These are phyloP conservation scores for Amyelois transitella DNA, from an alignment of 1,140 invertebrate genomes.

Conservation along the genomic window DNA sequence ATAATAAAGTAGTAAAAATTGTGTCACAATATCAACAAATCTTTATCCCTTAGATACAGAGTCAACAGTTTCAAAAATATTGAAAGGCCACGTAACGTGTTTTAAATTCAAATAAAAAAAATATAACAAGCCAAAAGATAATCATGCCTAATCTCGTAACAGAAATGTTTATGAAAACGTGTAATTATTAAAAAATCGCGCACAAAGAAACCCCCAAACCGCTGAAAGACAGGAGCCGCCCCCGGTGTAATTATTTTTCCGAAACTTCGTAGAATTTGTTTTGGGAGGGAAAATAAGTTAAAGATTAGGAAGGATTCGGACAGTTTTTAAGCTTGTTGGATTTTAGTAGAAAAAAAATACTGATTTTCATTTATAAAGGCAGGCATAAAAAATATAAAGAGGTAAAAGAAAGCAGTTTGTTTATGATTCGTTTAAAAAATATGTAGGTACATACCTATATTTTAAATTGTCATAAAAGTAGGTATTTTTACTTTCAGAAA, in stretches of 20 bases:
- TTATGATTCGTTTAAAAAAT: too few relatives aligned
- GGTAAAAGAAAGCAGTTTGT: too few relatives aligned
- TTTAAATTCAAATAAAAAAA: slow-evolving; percentile 14
- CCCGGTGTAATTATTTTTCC: slow-evolving; percentile 59
- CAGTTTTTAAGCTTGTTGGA: neutral
- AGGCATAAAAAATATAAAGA: too few relatives aligned
- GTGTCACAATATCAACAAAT: neutral
- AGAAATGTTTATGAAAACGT: slow-evolving; percentile 43
- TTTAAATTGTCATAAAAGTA: too few relatives aligned
- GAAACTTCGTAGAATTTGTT: slow-evolving; percentile 48
- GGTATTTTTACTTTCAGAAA: too few relatives aligned
- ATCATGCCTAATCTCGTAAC: slow-evolving; percentile 49
- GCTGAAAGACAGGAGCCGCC: slow-evolving; percentile 20
- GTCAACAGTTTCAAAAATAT: too few relatives aligned
- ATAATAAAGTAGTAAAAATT: too few relatives aligned
- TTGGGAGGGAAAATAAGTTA: slow-evolving; percentile 27
- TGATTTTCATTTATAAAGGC: too few relatives aligned
- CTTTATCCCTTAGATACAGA: too few relatives aligned
- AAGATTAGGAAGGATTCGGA: slow-evolving; percentile 9
- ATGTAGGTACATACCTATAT: too few relatives aligned
- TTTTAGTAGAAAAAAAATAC: neutral
- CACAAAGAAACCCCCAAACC: slow-evolving; percentile 21
- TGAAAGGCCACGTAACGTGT: neutral
- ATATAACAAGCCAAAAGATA: slow-evolving; percentile 36
- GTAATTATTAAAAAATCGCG: slow-evolving; percentile 55